Conservation (phyloP, 2,888 invertebrate species). For the Hermaeophaga mercurialis region DNA sequence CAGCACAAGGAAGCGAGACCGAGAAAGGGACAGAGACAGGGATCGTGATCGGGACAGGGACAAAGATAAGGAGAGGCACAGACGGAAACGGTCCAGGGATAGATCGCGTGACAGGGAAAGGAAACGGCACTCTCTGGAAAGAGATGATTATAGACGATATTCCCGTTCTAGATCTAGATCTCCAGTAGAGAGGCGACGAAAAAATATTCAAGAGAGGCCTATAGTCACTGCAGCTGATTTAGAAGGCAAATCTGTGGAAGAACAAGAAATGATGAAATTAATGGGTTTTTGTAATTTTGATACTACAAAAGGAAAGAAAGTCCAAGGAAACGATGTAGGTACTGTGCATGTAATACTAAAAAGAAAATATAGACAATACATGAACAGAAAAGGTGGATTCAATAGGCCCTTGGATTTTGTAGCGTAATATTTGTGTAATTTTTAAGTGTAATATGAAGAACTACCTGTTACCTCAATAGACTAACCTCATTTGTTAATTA, state of each 20-base stretch:
- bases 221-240: slow-evolving; percentile 81
- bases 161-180: slow-evolving; percentile 52
- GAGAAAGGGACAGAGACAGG: slow-evolving; percentile 41
- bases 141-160: slow-evolving; percentile 55
- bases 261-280: slow-evolving; percentile 91
- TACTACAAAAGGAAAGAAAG: slow-evolving; percentile 94
- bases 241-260: slow-evolving; percentile 88
- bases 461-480: slow-evolving; percentile 6
- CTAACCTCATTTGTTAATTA: slow-evolving; percentile 7
- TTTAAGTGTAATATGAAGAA: neutral
- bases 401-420: slow-evolving; percentile 98
- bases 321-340: slow-evolving; percentile 92
- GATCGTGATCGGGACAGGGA: slow-evolving; percentile 51
- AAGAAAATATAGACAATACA: slow-evolving; percentile 97
- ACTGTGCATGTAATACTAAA: slow-evolving; percentile 95
- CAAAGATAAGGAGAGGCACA: slow-evolving; percentile 56
- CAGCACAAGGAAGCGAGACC: slow-evolving; percentile 60
- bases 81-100: slow-evolving; percentile 56
- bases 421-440: slow-evolving; percentile 63
- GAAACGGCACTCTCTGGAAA: slow-evolving; percentile 57
- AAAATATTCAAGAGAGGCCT: slow-evolving; percentile 62
- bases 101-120: slow-evolving; percentile 56
- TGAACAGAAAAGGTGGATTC: slow-evolving; percentile 99
- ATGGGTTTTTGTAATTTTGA: slow-evolving; percentile 98
- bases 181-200: slow-evolving; percentile 48